Conservation (phyloP, 2,113 vertebrate genomes). For the Ramphastos sulfuratus region DNA sequence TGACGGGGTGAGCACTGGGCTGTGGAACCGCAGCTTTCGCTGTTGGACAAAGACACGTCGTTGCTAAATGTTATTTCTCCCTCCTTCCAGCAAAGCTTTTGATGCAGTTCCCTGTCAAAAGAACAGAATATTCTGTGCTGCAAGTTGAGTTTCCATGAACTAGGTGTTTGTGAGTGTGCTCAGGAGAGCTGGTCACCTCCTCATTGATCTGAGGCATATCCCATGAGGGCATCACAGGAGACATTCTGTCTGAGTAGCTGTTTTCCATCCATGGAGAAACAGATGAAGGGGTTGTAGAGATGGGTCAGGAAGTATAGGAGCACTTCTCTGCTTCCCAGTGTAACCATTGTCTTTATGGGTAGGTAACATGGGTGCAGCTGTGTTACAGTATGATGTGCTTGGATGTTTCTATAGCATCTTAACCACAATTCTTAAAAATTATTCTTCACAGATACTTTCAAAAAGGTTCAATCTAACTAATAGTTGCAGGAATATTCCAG, state of each 20-base stretch:
- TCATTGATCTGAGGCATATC: neutral
- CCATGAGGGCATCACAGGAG: neutral
- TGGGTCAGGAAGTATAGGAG: neutral
- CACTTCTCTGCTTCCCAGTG: neutral
- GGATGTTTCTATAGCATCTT: neutral
- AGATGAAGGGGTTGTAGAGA: neutral
- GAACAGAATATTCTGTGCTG: neutral
- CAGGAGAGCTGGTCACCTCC: neutral
- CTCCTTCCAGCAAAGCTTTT: neutral
- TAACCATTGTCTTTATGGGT: neutral
- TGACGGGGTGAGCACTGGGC: neutral
- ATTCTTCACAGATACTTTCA: neutral
- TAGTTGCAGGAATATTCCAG: neutral
- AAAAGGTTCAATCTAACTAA: neutral
- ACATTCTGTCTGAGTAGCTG: fast-evolving
- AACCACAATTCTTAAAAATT: neutral
- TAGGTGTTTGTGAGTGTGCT: neutral
- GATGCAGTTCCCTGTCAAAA: neutral
- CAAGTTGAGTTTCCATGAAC: neutral
- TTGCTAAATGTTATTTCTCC: neutral
- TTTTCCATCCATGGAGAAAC: neutral
- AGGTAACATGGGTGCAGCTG: neutral
- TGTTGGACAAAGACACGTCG: fast-evolving
- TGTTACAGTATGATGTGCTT: neutral
- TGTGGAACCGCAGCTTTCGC: fast-evolving